A percentile compares a stretch with the other conserved stretches of the same genome.
phyloP scores from a whole-genome alignment of 2,113 vertebrate species.

The Cariama cristata region DNA sequence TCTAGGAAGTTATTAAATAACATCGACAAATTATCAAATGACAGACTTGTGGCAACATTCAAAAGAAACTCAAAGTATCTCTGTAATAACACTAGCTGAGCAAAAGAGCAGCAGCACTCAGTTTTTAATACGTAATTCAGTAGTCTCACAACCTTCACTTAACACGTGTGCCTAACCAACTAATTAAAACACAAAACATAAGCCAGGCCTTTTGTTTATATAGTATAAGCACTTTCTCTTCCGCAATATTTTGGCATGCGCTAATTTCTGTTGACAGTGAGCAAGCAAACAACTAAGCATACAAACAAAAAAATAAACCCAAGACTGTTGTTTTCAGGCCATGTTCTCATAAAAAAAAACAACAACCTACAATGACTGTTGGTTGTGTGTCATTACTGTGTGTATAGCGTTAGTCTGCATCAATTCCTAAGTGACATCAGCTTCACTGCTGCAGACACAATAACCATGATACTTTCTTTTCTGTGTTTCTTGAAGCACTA shows the following conservation, averaged over 20 bases:
- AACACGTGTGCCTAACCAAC: background rate
- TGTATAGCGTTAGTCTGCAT: background rate
- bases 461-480: no score
- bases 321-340: background rate
- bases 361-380: background rate
- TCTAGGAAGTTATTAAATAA: background rate
- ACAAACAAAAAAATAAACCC: background rate
- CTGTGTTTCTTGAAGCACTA: background rate
- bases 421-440: background rate
- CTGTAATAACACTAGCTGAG: background rate
- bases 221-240: background rate
- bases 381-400: background rate
- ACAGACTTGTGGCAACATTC: background rate
- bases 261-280: background rate
- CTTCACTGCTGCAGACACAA: background rate
- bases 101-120: background rate
- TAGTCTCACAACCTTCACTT: background rate
- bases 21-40: background rate
- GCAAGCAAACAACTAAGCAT: background rate
- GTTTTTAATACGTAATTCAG: background rate
- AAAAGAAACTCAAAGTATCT: background rate
- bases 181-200: background rate
- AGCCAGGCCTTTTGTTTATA: background rate
- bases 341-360: background rate
- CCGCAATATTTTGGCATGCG: background rate